Evolutionary conservation across 1,140 invertebrate genomes (phyloP).

Genomic region (Bombus confusus): DNA sequence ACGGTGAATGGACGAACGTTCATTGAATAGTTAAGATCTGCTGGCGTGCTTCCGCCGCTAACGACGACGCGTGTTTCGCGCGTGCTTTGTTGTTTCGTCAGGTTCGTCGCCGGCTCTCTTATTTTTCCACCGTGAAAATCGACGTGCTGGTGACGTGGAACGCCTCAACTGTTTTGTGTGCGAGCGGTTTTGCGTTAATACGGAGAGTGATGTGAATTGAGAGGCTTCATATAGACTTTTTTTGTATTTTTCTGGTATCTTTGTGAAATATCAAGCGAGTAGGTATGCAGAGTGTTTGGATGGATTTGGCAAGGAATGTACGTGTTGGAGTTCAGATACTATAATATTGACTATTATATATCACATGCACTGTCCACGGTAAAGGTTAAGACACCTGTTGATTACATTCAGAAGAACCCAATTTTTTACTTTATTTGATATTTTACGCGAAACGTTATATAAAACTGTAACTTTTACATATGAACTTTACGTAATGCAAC

Average conservation of each 20-base stretch:
- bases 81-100: conserved; percentile 53
- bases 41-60: conserved; percentile 48
- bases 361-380: no score
- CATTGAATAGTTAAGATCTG: conserved; percentile 69
- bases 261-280: not conserved
- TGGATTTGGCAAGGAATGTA: not conserved
- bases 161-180: not conserved
- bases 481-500: no score
- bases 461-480: no score
- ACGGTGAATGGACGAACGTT: conserved; percentile 60
- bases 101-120: conserved; percentile 13
- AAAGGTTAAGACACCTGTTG: no score
- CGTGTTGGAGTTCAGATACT: no score
- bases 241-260: not conserved
- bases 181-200: not conserved
- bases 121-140: conserved; percentile 1
- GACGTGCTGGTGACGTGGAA: not conserved
- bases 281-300: not conserved
- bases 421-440: no score
- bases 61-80: conserved; percentile 31
- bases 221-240: no score
- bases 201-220: not conserved
- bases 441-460: no score
- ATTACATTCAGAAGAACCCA: no score
- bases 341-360: no score